Percentiles rank a stretch among this genome's conserved stretches.
These are phyloP conservation scores for Lepidurus couesii DNA, from an alignment of 1,140 invertebrate genomes.

Conservation along the genomic window DNA sequence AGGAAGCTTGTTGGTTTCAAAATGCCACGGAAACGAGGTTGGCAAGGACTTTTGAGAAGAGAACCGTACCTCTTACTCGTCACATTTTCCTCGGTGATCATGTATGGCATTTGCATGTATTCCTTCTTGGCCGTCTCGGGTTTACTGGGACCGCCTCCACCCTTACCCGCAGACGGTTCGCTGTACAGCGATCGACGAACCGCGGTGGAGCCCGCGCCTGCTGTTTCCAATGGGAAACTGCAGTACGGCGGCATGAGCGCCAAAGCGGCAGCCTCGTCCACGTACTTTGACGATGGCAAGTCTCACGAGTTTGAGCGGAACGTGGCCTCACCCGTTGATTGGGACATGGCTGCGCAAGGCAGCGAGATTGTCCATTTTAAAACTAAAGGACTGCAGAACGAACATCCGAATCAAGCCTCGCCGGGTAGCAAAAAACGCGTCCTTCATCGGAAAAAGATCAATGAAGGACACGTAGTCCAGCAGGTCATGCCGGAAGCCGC, in stretches of 20 bases:
- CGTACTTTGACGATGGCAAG: conserved; percentile 33
- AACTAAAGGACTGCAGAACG: not conserved
- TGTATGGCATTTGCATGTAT: conserved; percentile 33
- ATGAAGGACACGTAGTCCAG: not conserved
- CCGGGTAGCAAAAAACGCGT: not conserved
- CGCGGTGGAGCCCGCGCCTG: not conserved
- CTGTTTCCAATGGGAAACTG: not conserved
- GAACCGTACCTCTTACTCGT: conserved; percentile 33
- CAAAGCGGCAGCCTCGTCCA: not conserved
- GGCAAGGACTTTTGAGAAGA: conserved; percentile 24
- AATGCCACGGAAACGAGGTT: conserved; percentile 7
- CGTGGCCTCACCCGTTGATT: conserved; percentile 31
- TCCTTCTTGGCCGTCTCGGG: conserved; percentile 28
- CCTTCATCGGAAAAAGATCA: conserved; percentile 15
- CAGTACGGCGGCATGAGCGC: conserved; percentile 20
- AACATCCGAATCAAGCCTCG: not conserved
- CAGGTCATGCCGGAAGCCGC: not conserved
- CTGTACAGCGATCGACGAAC: not conserved
- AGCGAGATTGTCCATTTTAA: not conserved
- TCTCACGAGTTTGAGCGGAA: conserved; percentile 32
- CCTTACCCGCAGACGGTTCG: not conserved
- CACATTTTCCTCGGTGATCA: conserved; percentile 28
- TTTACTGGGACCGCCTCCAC: conserved; percentile 11
- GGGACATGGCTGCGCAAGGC: conserved; percentile 31
- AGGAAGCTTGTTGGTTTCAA: not conserved